phyloP scores from a whole-genome alignment of 2,113 vertebrate genomes.

The Dicrurus megarhynchus region DNA sequence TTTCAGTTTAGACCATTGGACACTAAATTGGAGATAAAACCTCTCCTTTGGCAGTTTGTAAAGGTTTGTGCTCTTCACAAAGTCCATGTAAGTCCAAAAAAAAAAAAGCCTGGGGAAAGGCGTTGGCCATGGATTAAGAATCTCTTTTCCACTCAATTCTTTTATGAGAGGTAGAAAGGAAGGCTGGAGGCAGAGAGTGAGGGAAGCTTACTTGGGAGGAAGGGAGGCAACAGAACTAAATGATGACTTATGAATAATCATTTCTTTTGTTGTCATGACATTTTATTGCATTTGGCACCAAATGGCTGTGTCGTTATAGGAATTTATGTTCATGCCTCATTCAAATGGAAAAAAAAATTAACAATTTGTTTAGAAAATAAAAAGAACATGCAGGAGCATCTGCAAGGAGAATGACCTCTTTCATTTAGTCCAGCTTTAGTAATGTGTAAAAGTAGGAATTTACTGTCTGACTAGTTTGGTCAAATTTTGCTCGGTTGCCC shows the following conservation, averaged over 20 bases:
- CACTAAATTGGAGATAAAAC: not conserved
- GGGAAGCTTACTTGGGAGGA: not conserved
- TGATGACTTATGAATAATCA: not conserved
- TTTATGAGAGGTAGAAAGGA: not conserved
- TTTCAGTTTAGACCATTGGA: not conserved
- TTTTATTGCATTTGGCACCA: conserved; percentile 24
- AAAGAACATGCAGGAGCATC: not conserved
- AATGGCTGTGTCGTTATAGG: not conserved
- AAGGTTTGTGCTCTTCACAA: not conserved
- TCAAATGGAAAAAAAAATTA: not conserved
- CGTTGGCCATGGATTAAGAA: not conserved
- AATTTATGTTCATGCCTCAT: not conserved
- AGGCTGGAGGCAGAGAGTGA: not conserved
- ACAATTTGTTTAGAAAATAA: not conserved
- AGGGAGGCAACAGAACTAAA: not conserved
- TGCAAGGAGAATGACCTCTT: not conserved
- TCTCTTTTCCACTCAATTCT: not conserved
- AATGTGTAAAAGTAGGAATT: not conserved
- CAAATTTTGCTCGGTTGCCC: not conserved
- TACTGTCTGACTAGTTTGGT: not conserved
- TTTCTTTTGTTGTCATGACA: not conserved
- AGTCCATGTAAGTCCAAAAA: not conserved
- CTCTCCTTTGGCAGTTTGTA: not conserved
- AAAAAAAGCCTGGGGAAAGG: not conserved
- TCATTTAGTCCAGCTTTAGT: not conserved